Evolutionary conservation across 2,113 vertebrate species (phyloP), one percentile per base, ranked within the genome.

Genomic region (Gasterosteus aculeatus): DNA sequence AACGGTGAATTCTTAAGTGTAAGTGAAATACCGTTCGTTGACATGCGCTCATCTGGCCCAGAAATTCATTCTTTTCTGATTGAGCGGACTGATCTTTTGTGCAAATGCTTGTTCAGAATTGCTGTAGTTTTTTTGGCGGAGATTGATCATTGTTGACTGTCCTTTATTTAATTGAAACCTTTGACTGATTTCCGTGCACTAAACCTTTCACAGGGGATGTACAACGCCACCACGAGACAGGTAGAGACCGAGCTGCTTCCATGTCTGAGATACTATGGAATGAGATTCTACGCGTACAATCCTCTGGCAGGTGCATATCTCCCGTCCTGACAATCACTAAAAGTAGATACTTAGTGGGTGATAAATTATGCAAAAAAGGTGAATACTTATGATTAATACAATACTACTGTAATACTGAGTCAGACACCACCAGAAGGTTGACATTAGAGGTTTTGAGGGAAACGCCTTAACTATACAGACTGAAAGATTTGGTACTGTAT

Each of bases 241-340:
- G 96, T 99, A 70, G 97, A 99, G 84, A 84, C 88, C 0, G 97
- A 99, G 83, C 91, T 99, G 56, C 81, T 99, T 35, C 97, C 97
- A 3, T 99, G 97, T 85, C 93, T 99, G 69, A 92, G 94, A 61
- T 46, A 94, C 85, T 96, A 90, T 0, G 95, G 95, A 5, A 90
- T 98, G 70, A 93, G 93, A 7, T 99, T 99, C 94, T 98, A 98
- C 0, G 97, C 97, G n/a, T 98, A 97, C 92, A 99, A 98, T 69
- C 97, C 97, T 0, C 87, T 99, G 47, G 97, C 98, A 91, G 98
- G 98, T 99, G 93, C 15, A 35, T 19, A 2, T 35, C 7, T 44
- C 38, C 18, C 4, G 2, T 57, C 31, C 3, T 35, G 54, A n/a
- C 15, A 56, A 14, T 46, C 22, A 0, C 0, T 19, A 33, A 39